These are phyloP conservation scores for Mystacornis crossleyi DNA, from an alignment of 2,113 vertebrate species.

Conservation along the genomic window DNA sequence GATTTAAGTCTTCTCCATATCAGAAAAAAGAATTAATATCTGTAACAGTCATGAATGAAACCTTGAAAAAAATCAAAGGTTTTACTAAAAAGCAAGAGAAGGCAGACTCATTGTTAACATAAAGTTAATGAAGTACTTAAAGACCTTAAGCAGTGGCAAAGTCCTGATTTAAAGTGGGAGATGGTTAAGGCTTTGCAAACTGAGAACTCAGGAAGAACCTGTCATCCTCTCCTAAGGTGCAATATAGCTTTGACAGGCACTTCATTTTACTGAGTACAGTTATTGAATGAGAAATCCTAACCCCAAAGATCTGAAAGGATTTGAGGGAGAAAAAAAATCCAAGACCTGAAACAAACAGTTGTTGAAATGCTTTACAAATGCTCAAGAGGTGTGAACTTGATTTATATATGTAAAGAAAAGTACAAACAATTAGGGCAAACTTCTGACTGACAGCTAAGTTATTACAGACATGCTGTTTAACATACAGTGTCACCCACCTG, in stretches of 20 bases:
- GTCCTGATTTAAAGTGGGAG: neutral
- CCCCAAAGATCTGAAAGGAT: neutral
- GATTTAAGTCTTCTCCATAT: neutral
- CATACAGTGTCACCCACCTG: neutral
- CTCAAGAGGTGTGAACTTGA: neutral
- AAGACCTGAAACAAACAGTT: conserved; percentile 8
- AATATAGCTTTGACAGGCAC: neutral
- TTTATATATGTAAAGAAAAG: conserved; percentile 18
- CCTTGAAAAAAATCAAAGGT: neutral
- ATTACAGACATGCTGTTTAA: neutral
- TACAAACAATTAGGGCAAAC: neutral
- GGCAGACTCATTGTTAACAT: neutral
- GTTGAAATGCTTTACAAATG: neutral
- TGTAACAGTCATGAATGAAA: neutral
- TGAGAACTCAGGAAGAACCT: neutral
- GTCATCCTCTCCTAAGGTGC: neutral
- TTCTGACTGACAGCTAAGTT: neutral
- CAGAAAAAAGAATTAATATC: neutral
- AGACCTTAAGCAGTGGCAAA: neutral
- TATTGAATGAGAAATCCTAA: neutral
- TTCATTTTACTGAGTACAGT: neutral
- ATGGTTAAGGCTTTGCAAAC: neutral
- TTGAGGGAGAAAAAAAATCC: neutral
- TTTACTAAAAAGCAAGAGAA: neutral
- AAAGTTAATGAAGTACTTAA: neutral